Evolutionary conservation across 2,888 invertebrate species (phyloP), one percentile per base, ranked within the genome.

Genomic region (Nineta flava): DNA sequence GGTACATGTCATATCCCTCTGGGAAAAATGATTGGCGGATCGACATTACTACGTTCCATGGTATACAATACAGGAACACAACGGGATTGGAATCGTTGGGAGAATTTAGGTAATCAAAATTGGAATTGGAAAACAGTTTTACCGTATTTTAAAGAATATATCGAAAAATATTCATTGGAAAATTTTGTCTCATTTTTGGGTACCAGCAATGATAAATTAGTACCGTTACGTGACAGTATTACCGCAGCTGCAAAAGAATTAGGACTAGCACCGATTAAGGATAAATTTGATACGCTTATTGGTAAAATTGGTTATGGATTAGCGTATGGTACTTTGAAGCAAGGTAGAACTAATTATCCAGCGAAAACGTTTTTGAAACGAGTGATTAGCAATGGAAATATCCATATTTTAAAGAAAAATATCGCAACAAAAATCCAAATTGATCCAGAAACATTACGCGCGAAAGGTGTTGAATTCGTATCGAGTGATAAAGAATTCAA

Each of bases 31-130:
- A 62, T 77, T 32, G 83, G 82, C 1, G 82, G 82, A 0, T 69
- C 72, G 1, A 74, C 76, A 3, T 66, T 68, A 1, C 68, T 77
- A 3, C 81, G 81, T 61, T 74, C 66, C 12, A 76, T 81, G 77
- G 50, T 77, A 1, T 75, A 81, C 57, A 59, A 76, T 0, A 65
- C 75, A 1, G 81, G 81, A 0, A 76, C 76, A 61, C 69, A 72
- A 2, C 57, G 58, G 2, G 81, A 83, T 58, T 83, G 71, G 55
- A 74, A 83, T 56, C 58, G 64, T 0, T 82, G 82, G 82, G 67
- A 69, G 9, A 55, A 57, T 1, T 35, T 68, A 35, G 83, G 81
- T 0, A 79, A 75, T 55, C 52, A 60, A 0, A 75, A 74, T 44
- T 65, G 75, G 75, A 74, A 81, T 2, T 79, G 77, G 57, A 58